phyloP scores from a whole-genome alignment of 2,797 vertebrate genomes.

The Petrocephalus schoutedeni region DNA sequence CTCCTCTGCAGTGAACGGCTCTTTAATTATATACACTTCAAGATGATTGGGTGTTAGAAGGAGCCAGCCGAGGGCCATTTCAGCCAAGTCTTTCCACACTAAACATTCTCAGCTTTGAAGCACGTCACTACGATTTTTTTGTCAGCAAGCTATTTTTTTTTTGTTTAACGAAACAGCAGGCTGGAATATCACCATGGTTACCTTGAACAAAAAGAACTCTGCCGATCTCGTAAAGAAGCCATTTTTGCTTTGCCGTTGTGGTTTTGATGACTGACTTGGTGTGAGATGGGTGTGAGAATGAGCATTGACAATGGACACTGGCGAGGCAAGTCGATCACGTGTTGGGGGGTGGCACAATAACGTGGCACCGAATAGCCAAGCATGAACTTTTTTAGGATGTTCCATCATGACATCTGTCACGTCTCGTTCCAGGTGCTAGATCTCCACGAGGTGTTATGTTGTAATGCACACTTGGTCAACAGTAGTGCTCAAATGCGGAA shows the following conservation, averaged over 20 bases:
- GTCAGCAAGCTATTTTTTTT: slow-evolving; percentile 24
- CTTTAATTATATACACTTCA: slow-evolving; percentile 10
- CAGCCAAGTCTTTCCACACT: not conserved
- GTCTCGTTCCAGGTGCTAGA: not conserved
- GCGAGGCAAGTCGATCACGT: not conserved
- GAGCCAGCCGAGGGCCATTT: not conserved
- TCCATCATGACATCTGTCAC: not conserved
- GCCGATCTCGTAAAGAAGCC: slow-evolving; percentile 46
- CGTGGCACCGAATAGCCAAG: not conserved
- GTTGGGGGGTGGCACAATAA: not conserved
- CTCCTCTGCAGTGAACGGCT: not conserved
- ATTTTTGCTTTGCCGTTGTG: slow-evolving; percentile 38
- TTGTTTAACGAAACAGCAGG: slow-evolving; percentile 9
- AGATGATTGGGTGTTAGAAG: not conserved
- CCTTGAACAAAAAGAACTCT: not conserved
- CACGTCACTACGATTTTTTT: not conserved
- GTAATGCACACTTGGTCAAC: not conserved
- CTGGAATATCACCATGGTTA: slow-evolving; percentile 28
- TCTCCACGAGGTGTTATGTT: not conserved
- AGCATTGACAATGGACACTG: slow-evolving; percentile 15
- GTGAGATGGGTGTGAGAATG: slow-evolving; percentile 35
- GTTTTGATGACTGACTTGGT: slow-evolving; percentile 51
- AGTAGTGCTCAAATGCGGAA: not conserved
- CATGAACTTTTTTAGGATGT: not conserved
- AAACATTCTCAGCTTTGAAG: not conserved